phyloP scores from a whole-genome alignment of 1,140 invertebrate species.

The Drosophila sulfurigaster region DNA sequence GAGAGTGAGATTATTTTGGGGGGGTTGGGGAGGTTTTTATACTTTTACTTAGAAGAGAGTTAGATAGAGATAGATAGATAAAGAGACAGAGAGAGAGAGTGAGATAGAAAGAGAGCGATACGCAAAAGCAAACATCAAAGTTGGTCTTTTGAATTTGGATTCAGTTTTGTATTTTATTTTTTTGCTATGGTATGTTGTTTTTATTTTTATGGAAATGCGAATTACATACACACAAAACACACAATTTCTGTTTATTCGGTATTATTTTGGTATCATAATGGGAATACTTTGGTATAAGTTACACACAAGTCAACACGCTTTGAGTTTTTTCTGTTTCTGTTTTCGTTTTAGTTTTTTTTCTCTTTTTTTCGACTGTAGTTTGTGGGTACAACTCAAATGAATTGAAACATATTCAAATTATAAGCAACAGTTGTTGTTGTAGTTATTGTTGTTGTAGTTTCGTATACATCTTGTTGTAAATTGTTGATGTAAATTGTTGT shows the following conservation, averaged over 20 bases:
- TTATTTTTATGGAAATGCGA: conserved; percentile 31
- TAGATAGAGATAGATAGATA: conserved; percentile 9
- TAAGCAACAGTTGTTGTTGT: conserved; percentile 40
- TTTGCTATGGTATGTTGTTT: not conserved
- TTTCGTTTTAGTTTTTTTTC: conserved; percentile 5
- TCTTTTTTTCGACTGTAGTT: conserved; percentile 24
- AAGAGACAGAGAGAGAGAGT: conserved; percentile 12
- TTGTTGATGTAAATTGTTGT: conserved; percentile 21
- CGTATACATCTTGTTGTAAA: conserved; percentile 15
- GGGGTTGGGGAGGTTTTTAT: conserved; percentile 3
- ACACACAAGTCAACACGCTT: conserved; percentile 72
- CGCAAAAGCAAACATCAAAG: conserved; percentile 35
- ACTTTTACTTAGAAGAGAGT: conserved; percentile 23
- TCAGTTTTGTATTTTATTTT: conserved; percentile 3
- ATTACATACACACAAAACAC: conserved; percentile 65
- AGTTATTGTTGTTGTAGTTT: conserved; percentile 1
- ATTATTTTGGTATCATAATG: conserved; percentile 33
- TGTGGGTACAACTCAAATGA: conserved; percentile 44
- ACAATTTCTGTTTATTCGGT: conserved; percentile 48
- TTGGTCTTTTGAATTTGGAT: conserved; percentile 17
- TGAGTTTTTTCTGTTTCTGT: conserved; percentile 35
- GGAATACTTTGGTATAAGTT: conserved; percentile 52
- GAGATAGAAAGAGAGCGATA: conserved; percentile 18
- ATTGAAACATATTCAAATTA: conserved; percentile 37
- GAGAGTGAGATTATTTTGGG: conserved; percentile 25